A percentile compares a stretch with the other conserved stretches of the same genome.
phyloP scores from a whole-genome alignment of 2,888 invertebrate species.

The Orthosia incerta region DNA sequence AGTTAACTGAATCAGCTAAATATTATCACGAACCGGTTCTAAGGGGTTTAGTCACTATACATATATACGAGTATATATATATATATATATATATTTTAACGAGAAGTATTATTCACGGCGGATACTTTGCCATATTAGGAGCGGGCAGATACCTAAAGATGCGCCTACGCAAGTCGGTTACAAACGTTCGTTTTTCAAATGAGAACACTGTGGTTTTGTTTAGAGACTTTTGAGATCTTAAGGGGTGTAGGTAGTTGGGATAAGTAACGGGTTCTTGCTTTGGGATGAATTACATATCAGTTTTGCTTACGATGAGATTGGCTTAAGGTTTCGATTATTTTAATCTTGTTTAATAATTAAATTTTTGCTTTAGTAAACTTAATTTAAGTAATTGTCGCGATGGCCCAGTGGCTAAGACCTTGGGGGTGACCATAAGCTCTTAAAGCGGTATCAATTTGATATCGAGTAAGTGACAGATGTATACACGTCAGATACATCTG shows the following conservation, averaged over 20 bases:
- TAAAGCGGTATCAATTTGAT: too few species aligned
- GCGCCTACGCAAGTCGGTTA: conserved; percentile 74
- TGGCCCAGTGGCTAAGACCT: too few species aligned
- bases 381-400: too few species aligned
- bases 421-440: too few species aligned
- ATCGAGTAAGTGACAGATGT: too few species aligned
- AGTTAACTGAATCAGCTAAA: conserved; percentile 47
- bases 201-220: conserved; percentile 31
- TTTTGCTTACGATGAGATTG: too few species aligned
- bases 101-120: conserved; percentile 69
- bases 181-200: conserved; percentile 63
- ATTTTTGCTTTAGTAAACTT: too few species aligned
- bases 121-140: conserved; percentile 73
- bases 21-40: conserved; percentile 57
- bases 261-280: neutral
- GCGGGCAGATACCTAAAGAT: conserved; percentile 61
- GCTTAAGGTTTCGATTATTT: too few species aligned
- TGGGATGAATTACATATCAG: too few species aligned
- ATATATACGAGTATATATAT: conserved; percentile 2
- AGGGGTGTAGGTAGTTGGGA: neutral
- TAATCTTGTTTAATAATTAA: too few species aligned
- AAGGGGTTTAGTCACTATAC: conserved; percentile 64
- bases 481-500: too few species aligned
- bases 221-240: conserved; percentile 1
- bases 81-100: conserved; percentile 60